Percentiles rank a stretch among this genome's conserved stretches.
phyloP scores from a whole-genome alignment of 2,888 invertebrate species.

The Yponomeuta malinellus region DNA sequence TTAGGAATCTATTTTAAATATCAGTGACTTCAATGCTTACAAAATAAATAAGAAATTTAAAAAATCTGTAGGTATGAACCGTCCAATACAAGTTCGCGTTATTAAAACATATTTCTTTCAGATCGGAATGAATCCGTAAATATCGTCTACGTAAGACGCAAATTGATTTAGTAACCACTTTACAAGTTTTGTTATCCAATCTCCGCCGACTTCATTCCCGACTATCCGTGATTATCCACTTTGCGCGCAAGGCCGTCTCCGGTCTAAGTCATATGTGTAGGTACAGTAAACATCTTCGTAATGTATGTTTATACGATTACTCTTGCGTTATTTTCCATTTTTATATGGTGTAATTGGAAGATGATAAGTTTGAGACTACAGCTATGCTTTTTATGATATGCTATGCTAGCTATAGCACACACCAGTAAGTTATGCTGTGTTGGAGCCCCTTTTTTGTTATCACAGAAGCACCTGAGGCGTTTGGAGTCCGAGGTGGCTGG shows the following conservation, averaged over 20 bases:
- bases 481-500: too few species aligned
- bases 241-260: constrained; percentile 53
- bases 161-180: constrained; percentile 52
- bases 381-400: too few species aligned
- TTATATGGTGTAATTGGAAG: background rate
- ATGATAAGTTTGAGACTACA: background rate
- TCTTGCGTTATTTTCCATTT: background rate
- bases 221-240: constrained; percentile 67
- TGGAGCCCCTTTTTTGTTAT: too few species aligned
- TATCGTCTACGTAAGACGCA: constrained; percentile 21
- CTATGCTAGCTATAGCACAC: too few species aligned
- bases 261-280: constrained; percentile 12
- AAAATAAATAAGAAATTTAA: background rate
- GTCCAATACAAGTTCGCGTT: background rate
- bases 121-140: background rate
- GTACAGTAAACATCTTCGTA: constrained; percentile 1
- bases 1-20: too few species aligned
- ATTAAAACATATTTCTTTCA: background rate
- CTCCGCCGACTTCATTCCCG: constrained; percentile 44
- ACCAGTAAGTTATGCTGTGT: too few species aligned
- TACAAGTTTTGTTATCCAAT: constrained; percentile 57
- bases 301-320: background rate
- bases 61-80: background rate
- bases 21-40: too few species aligned
- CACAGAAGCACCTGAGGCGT: too few species aligned